Conservation (phyloP, 2,113 vertebrate species). For the Colinus virginianus region DNA sequence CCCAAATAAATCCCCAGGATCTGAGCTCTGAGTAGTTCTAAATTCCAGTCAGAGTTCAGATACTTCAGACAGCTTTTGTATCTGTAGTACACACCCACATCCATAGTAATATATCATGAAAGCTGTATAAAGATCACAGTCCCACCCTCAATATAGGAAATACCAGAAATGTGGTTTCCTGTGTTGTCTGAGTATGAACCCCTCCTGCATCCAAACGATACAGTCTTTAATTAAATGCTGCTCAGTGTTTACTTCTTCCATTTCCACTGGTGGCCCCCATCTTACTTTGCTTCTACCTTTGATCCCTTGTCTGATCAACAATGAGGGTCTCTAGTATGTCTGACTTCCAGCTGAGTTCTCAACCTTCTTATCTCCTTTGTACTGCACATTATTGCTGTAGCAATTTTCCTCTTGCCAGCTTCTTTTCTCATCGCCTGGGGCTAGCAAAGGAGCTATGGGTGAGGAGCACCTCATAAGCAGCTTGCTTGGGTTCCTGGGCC, state of each 20-base stretch:
- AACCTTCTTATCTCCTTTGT: background rate
- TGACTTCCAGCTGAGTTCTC: background rate
- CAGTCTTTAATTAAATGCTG: background rate
- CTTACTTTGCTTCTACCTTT: background rate
- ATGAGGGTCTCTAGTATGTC: background rate
- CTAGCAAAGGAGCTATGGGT: background rate
- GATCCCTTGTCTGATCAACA: background rate
- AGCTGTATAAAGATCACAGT: background rate
- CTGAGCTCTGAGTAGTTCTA: background rate
- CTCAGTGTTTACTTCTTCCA: background rate
- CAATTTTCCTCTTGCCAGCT: background rate
- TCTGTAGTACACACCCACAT: background rate
- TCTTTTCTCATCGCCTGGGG: background rate
- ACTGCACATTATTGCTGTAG: background rate
- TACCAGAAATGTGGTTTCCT: background rate
- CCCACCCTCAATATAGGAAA: background rate
- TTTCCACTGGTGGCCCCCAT: background rate
- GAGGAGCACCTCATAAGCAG: background rate
- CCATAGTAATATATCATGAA: background rate
- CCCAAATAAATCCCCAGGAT: background rate
- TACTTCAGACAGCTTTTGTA: background rate
- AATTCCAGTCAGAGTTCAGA: background rate
- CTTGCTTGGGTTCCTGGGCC: background rate
- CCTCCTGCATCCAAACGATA: background rate
- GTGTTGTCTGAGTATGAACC: background rate